Percentiles rank a stretch among this genome's conserved stretches.
Conservation (phyloP, 1,140 invertebrate genomes). For the Mactra quadrangularis region DNA sequence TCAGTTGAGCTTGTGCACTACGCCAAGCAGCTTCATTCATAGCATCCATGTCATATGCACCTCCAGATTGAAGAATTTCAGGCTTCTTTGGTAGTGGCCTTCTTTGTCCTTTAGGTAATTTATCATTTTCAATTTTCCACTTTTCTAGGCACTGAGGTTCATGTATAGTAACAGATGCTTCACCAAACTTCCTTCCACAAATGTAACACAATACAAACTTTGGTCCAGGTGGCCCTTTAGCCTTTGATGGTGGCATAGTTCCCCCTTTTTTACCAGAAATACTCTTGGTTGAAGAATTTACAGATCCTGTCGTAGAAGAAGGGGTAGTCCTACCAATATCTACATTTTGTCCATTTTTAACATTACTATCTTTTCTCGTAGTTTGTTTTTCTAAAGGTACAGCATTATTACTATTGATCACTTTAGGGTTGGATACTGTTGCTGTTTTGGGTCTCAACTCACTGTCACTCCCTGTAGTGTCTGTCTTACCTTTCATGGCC, state of each 20-base stretch:
- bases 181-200: conserved; percentile 88
- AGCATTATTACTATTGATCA: conserved; percentile 58
- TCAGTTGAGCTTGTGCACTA: conserved; percentile 85
- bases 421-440: conserved; percentile 64
- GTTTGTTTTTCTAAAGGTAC: conserved; percentile 52
- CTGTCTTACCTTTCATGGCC: neutral
- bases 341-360: neutral
- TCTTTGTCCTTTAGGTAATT: conserved; percentile 86
- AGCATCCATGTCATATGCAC: conserved; percentile 77
- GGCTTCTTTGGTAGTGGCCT: conserved; percentile 87
- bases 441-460: conserved; percentile 64
- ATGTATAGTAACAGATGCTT: conserved; percentile 89
- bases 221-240: conserved; percentile 64
- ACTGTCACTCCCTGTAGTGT: neutral
- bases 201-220: conserved; percentile 89
- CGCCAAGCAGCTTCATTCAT: conserved; percentile 82
- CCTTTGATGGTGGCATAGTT: conserved; percentile 61
- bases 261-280: neutral
- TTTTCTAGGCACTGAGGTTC: conserved; percentile 91
- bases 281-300: neutral
- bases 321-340: neutral
- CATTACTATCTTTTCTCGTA: conserved; percentile 15
- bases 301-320: neutral
- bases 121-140: conserved; percentile 89
- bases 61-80: conserved; percentile 80